Conservation (phyloP, 2,797 vertebrate species). For the Babyrousa celebensis region DNA sequence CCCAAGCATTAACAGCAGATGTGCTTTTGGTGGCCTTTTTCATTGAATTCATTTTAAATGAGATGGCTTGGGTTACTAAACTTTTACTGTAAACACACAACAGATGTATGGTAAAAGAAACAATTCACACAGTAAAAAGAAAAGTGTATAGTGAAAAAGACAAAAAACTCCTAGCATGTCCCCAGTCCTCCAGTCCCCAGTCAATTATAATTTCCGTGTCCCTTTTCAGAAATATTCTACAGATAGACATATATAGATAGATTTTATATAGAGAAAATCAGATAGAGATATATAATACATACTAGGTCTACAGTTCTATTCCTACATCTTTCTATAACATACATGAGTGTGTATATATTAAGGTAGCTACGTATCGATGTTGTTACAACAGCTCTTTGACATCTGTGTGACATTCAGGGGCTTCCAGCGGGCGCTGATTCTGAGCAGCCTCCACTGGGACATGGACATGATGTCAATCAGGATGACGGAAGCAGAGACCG, state of each 20-base stretch:
- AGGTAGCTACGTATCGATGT: neutral
- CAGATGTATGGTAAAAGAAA: neutral
- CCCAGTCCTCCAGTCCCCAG: neutral
- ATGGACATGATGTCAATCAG: neutral
- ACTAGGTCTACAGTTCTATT: neutral
- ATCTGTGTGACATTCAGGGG: neutral
- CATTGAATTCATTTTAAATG: constrained; percentile 14
- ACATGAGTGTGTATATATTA: neutral
- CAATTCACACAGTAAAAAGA: neutral
- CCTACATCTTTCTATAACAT: neutral
- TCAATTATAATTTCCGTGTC: neutral
- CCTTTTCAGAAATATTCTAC: neutral
- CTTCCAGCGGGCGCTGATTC: neutral
- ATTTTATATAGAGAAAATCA: too few relatives aligned
- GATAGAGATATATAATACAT: too few relatives aligned
- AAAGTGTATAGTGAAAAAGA: neutral
- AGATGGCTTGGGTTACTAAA: neutral
- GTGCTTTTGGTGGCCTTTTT: neutral
- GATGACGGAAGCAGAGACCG: neutral
- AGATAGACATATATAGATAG: too few relatives aligned
- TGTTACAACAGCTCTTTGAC: neutral
- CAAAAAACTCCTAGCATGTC: neutral
- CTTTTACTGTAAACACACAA: neutral
- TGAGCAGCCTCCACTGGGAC: neutral
- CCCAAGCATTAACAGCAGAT: neutral